phyloP scores from a whole-genome alignment of 2,113 vertebrate species.

The Pipra filicauda region DNA sequence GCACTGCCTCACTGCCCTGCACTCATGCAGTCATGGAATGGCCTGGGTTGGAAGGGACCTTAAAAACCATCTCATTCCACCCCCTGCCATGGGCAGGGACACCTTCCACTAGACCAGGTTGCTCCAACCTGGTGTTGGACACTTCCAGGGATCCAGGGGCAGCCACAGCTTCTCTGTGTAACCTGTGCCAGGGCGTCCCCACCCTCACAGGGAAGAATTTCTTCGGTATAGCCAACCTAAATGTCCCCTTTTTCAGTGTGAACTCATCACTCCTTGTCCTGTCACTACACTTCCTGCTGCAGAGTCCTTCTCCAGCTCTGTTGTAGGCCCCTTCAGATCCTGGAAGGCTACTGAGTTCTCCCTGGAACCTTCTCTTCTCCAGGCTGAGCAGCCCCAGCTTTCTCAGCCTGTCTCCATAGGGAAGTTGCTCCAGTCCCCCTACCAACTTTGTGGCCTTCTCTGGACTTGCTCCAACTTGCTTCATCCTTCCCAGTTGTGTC shows the following conservation, averaged over 20 bases:
- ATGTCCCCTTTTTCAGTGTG: neutral
- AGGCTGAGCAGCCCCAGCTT: neutral
- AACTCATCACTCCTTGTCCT: neutral
- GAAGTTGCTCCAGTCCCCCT: neutral
- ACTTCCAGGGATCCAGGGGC: neutral
- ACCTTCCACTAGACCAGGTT: neutral
- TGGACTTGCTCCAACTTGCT: neutral
- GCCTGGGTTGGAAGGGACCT: neutral
- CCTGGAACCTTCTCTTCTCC: neutral
- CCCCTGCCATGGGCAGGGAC: neutral
- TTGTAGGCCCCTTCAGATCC: neutral
- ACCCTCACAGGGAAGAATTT: neutral
- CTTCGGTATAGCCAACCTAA: neutral
- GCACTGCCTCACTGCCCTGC: accelerated
- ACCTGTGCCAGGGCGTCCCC: neutral
- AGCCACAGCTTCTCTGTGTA: neutral
- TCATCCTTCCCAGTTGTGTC: neutral
- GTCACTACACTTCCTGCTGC: neutral
- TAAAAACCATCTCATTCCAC: neutral
- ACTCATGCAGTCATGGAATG: neutral
- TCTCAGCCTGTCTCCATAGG: neutral
- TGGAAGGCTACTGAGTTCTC: neutral
- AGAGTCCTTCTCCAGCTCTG: neutral
- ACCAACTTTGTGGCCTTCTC: neutral
- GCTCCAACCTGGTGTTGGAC: neutral